Evolutionary conservation across 2,888 invertebrate species (phyloP).

Genomic region (Nesidiocoris tenuis): DNA sequence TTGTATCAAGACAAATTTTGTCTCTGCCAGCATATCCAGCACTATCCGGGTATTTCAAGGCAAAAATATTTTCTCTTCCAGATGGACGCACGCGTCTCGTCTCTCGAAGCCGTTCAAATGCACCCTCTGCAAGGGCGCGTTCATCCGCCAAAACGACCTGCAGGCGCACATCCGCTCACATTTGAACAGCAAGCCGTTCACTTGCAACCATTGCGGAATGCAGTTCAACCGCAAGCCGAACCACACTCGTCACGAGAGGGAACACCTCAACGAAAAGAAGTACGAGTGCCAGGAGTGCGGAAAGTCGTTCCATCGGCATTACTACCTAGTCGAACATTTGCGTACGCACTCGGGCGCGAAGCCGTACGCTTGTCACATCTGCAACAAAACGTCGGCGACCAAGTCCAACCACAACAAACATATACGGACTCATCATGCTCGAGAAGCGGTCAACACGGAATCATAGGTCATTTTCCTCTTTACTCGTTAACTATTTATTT

Average conservation of each 20-base stretch:
- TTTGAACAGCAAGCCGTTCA: slow-evolving; percentile 78
- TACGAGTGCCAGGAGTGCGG: slow-evolving; percentile 76
- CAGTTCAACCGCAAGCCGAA: slow-evolving; percentile 87
- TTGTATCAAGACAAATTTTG: no score
- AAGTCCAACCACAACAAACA: slow-evolving; percentile 91
- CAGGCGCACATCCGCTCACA: slow-evolving; percentile 83
- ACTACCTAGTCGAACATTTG: slow-evolving; percentile 84
- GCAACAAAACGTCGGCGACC: slow-evolving; percentile 84
- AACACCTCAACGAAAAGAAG: slow-evolving; percentile 74
- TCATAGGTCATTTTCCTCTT: slow-evolving; percentile 54
- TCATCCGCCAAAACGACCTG: slow-evolving; percentile 77
- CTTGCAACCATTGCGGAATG: slow-evolving; percentile 86
- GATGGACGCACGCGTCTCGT: slow-evolving; percentile 81
- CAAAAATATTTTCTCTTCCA: no score
- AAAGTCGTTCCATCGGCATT: slow-evolving; percentile 81
- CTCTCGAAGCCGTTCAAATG: slow-evolving; percentile 84
- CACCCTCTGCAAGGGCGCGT: slow-evolving; percentile 78
- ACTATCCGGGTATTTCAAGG: no score
- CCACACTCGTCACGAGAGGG: slow-evolving; percentile 79
- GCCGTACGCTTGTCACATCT: slow-evolving; percentile 82
- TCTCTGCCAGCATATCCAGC: no score
- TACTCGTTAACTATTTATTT: background rate
- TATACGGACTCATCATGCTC: slow-evolving; percentile 82
- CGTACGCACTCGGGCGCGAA: slow-evolving; percentile 79
- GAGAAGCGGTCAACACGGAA: slow-evolving; percentile 83